Evolutionary conservation across 53 echinoderm and acorn worm species (phyloP).

Genomic region (Pentamera pediparva): DNA sequence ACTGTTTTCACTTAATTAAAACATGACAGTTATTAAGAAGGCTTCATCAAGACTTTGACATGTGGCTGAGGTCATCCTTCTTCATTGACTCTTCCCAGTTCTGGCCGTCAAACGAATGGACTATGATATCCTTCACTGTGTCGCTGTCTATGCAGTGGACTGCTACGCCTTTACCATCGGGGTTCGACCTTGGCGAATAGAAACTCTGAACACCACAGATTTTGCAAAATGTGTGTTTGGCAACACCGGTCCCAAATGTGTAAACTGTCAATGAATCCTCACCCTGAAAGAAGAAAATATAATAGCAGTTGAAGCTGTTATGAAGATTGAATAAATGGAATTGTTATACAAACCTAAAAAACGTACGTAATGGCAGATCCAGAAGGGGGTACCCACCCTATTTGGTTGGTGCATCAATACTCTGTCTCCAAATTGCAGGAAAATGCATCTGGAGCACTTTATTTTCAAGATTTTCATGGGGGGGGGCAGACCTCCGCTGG

Average conservation of each 20-base stretch:
- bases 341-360: no score
- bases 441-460: no score
- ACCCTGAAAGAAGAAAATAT: slow-evolving; percentile 60
- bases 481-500: no score
- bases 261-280: slow-evolving; percentile 75
- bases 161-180: slow-evolving; percentile 79
- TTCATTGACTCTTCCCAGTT: slow-evolving; percentile 66
- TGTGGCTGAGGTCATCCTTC: slow-evolving; percentile 4
- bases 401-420: no score
- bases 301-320: no score
- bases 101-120: slow-evolving; percentile 58
- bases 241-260: slow-evolving; percentile 71
- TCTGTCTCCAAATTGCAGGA: no score
- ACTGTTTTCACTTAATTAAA: no score
- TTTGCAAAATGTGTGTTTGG: slow-evolving; percentile 90
- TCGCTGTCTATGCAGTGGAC: slow-evolving; percentile 67
- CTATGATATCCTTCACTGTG: slow-evolving; percentile 48
- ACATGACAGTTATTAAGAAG: no score
- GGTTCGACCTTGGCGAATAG: slow-evolving; percentile 81
- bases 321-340: no score
- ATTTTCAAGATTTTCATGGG: no score
- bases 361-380: no score
- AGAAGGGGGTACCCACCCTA: no score
- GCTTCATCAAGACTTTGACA: slow-evolving; percentile 25
- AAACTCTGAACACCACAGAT: slow-evolving; percentile 94